These are phyloP conservation scores for Podarcis cretensis DNA, from an alignment of 2,113 vertebrate species.

Conservation along the genomic window DNA sequence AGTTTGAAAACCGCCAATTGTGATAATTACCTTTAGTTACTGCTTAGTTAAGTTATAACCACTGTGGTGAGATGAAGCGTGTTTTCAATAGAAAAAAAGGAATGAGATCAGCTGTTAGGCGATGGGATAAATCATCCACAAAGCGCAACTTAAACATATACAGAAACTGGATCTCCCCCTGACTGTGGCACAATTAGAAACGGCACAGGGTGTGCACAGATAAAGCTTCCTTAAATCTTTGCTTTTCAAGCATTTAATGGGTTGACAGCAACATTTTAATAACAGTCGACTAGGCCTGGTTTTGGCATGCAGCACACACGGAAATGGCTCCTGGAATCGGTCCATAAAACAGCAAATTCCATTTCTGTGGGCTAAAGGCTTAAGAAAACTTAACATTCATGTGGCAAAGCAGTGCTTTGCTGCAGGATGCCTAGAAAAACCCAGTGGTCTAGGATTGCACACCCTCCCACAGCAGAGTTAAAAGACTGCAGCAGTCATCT, in stretches of 20 bases:
- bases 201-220: conserved; percentile 53
- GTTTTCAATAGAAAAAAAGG: background rate
- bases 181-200: conserved; percentile 57
- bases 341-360: conserved; percentile 63
- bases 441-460: fast-evolving
- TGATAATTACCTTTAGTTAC: background rate
- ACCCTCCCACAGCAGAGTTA: background rate
- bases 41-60: background rate
- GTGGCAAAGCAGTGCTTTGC: conserved; percentile 41
- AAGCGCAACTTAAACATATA: conserved; percentile 69
- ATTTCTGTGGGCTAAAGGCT: conserved; percentile 64
- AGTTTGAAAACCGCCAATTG: background rate
- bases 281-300: conserved; percentile 67
- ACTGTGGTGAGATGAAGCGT: background rate
- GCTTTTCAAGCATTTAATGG: conserved; percentile 72
- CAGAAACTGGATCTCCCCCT: conserved; percentile 57
- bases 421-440: conserved; percentile 47
- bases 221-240: conserved; percentile 69
- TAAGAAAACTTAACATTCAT: conserved; percentile 30
- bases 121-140: conserved; percentile 58
- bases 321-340: conserved; percentile 69
- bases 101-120: conserved; percentile 30
- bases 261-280: conserved; percentile 75
- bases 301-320: conserved; percentile 64
- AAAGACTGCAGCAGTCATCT: background rate